Evolutionary conservation across 2,888 invertebrate species (phyloP), one percentile per base, ranked within the genome.

Genomic region (Bombyx huttoni): DNA sequence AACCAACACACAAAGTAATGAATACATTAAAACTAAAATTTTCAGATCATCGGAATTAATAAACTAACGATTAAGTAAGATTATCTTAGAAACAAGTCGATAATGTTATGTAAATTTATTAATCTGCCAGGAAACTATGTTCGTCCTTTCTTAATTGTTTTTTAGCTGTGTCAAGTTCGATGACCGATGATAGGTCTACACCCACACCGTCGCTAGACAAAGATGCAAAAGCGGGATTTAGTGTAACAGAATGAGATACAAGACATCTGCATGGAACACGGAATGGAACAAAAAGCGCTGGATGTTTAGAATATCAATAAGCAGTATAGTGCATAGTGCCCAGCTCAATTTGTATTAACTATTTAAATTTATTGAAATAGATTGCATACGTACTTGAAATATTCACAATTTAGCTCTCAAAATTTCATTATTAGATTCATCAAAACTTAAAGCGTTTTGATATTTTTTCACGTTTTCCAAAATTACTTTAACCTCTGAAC

Each of bases 91-190:
- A 24, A 24, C 24, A 24, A 24, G 24, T 24, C 24, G 24, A 24
- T 24, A 5, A 24, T 24, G 24, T 24, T 2, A 24, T 24, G 2
- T 24, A 24, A 24, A 24, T 24, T 24, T 24, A 48, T 35, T 35
- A 13, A 33, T 40, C 24, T 33, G 34, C 34, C 48, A 33, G 40
- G 40, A 40, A 40, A 40, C 40, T 40, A 40, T 24, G 24, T 40
- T 40, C 7, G 40, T 40, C 40, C 40, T 40, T 40, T 12, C 40
- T 47, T 40, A 40, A 40, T 40, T 40, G 12, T 40, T 40, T 40
- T 51, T 50, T 47, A 52, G 49, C 81, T 77, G 79, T 69, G 61
- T 55, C 61, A 55, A 63, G 81, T 75, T 81, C 80, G 74, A 55
- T 70, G 78, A 58, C 76, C 79, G 70, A 62, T 66, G 70, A 62